phyloP scores from a whole-genome alignment of 1,140 invertebrate genomes.

The Drosophila bifasciata region DNA sequence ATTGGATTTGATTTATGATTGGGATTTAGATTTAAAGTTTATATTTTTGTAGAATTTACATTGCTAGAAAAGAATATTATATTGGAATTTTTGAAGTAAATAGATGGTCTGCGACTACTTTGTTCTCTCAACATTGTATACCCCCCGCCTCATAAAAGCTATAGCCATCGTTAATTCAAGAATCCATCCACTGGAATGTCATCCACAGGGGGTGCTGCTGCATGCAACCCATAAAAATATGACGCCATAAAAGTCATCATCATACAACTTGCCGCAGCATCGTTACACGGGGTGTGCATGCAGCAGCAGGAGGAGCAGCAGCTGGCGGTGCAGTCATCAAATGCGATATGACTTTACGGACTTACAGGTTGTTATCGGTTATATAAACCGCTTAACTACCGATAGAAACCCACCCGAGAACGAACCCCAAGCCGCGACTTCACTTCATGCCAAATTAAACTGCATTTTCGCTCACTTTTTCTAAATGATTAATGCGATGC shows the following conservation, averaged over 20 bases:
- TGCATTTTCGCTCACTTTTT: slow-evolving; percentile 32
- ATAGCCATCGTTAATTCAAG: too few relatives aligned
- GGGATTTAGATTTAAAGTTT: too few relatives aligned
- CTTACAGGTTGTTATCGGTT: slow-evolving; percentile 51
- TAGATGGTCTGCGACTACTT: too few relatives aligned
- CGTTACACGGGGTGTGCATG: neutral
- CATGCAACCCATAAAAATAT: slow-evolving; percentile 38
- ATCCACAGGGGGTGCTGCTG: too few relatives aligned
- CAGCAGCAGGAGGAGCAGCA: neutral
- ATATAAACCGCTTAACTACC: slow-evolving; percentile 50
- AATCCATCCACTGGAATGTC: too few relatives aligned
- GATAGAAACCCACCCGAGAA: slow-evolving; percentile 22
- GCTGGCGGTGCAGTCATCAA: slow-evolving; percentile 22
- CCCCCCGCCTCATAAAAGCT: too few relatives aligned
- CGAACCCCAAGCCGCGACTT: slow-evolving; percentile 19
- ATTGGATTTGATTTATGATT: slow-evolving; percentile 15
- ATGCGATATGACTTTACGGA: slow-evolving; percentile 20
- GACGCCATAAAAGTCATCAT: slow-evolving; percentile 32
- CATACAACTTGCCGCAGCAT: slow-evolving; percentile 23
- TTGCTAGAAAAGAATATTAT: too few relatives aligned
- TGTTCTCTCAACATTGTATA: too few relatives aligned
- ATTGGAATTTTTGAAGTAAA: too few relatives aligned
- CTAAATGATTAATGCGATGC: slow-evolving; percentile 28
- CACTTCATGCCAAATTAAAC: slow-evolving; percentile 47
- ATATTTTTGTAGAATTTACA: too few relatives aligned